Percentiles rank a stretch among this genome's conserved stretches.
Evolutionary conservation across 1,140 invertebrate genomes (phyloP).

Genomic region (Papilio aristodemus): DNA sequence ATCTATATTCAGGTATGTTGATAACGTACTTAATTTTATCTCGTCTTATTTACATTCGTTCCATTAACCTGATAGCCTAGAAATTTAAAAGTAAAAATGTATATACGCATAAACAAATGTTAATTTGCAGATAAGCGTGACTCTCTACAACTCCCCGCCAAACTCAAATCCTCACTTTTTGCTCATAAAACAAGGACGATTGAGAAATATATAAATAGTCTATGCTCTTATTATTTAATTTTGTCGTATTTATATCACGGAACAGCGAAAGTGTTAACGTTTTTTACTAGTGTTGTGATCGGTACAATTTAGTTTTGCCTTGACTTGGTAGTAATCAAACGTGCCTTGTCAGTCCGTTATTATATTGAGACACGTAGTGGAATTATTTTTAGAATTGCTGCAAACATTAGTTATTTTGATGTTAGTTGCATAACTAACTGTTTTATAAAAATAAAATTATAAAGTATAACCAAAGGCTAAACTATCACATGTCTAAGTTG

Average conservation of each 20-base stretch:
- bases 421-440: too few relatives aligned
- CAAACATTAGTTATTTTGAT: too few relatives aligned
- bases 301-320: not conserved
- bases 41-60: not conserved
- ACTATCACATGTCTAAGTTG: slow-evolving; percentile 5
- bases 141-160: not conserved
- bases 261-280: not conserved
- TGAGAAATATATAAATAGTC: not conserved
- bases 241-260: not conserved
- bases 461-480: not conserved
- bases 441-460: not conserved
- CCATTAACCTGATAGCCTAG: slow-evolving; percentile 3
- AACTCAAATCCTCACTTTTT: too few relatives aligned
- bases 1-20: too few relatives aligned
- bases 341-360: not conserved
- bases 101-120: not conserved
- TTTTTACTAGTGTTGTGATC: too few relatives aligned
- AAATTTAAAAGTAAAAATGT: slow-evolving; percentile 6
- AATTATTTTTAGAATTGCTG: too few relatives aligned
- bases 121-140: not conserved
- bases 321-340: not conserved
- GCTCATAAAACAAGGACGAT: too few relatives aligned
- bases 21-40: slow-evolving; percentile 14
- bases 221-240: not conserved
- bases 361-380: not conserved